Percentiles rank a stretch among this genome's conserved stretches.
Conservation (phyloP, 1,140 invertebrate genomes). For the Conus ventricosus region DNA sequence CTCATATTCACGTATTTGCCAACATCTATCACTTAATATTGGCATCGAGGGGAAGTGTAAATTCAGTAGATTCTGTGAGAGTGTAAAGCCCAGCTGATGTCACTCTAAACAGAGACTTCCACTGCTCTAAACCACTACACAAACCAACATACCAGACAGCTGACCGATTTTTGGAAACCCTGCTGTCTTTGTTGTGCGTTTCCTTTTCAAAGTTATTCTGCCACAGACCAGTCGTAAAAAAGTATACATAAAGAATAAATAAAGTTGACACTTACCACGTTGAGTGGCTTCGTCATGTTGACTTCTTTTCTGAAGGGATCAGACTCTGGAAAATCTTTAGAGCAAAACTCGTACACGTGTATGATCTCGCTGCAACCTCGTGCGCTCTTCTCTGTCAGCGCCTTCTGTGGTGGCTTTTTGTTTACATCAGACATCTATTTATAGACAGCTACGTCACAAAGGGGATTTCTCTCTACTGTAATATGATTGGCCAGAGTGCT, state of each 20-base stretch:
- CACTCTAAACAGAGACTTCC: too few species aligned
- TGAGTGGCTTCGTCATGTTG: conserved; percentile 63
- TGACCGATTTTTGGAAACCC: background rate
- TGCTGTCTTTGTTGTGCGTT: too few species aligned
- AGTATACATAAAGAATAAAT: background rate
- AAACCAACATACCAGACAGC: background rate
- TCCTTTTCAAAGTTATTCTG: too few species aligned
- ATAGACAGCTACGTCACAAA: conserved; percentile 30
- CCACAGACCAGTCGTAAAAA: background rate
- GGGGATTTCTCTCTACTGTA: background rate
- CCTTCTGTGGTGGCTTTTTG: conserved; percentile 37
- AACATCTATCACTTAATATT: too few species aligned
- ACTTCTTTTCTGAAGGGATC: background rate
- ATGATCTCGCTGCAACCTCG: background rate
- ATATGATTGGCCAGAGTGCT: conserved; percentile 35
- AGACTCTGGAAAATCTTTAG: background rate
- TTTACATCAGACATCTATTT: conserved; percentile 64
- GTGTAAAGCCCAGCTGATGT: too few species aligned
- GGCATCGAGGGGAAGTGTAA: too few species aligned
- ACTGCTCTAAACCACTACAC: background rate
- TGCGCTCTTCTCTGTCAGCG: background rate
- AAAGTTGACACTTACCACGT: conserved; percentile 59
- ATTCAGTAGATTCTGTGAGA: too few species aligned
- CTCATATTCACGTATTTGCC: too few species aligned
- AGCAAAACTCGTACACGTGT: background rate